Conservation (phyloP, 2,888 invertebrate genomes). For the Gasteruption jaculator region DNA sequence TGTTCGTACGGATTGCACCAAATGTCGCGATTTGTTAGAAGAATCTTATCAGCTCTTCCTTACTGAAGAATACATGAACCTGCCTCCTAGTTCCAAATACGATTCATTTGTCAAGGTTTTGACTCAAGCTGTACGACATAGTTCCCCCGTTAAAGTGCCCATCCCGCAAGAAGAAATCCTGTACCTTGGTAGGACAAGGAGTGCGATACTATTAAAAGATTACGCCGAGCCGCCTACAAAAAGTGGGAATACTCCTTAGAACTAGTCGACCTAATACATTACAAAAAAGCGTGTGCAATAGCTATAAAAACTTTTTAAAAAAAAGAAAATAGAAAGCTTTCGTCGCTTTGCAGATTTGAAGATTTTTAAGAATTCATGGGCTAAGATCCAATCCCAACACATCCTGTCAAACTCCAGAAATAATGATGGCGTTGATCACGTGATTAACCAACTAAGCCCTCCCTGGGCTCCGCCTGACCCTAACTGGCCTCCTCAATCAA, state of each 20-base stretch:
- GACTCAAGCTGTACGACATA: not conserved
- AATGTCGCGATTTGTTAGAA: not conserved
- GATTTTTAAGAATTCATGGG: slow-evolving; percentile 1
- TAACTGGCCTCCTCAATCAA: not conserved
- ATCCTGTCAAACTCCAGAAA: not conserved
- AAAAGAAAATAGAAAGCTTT: not conserved
- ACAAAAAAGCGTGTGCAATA: not conserved
- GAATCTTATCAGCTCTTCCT: not conserved
- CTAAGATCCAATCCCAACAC: not conserved
- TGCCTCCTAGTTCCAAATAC: slow-evolving; percentile 3
- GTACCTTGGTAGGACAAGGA: slow-evolving; percentile 5
- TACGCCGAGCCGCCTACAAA: slow-evolving; percentile 1
- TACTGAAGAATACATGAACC: not conserved
- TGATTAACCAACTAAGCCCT: not conserved
- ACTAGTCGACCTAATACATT: not conserved
- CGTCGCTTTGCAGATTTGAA: not conserved
- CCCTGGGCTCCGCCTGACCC: not conserved
- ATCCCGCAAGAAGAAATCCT: not conserved
- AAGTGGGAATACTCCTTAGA: not conserved
- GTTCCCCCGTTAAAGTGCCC: not conserved
- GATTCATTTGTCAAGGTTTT: not conserved
- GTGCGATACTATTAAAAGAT: not conserved
- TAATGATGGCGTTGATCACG: not conserved
- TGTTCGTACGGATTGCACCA: slow-evolving; percentile 3
- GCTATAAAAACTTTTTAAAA: not conserved